phyloP scores from a whole-genome alignment of 2,888 invertebrate species.

The Rhingia rostrata region DNA sequence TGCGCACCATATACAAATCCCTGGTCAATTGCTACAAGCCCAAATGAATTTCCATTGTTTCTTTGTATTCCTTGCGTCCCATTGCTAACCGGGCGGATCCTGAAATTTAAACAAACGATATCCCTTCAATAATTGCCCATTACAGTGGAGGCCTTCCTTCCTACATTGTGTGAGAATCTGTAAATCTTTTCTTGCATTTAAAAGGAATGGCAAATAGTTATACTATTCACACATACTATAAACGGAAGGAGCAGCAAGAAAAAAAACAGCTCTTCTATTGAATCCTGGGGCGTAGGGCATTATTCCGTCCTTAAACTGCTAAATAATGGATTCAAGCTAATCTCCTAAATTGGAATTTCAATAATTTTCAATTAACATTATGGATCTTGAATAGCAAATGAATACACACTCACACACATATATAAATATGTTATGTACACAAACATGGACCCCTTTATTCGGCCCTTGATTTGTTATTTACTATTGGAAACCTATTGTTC shows the following conservation, averaged over 20 bases:
- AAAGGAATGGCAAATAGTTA: constrained; percentile 53
- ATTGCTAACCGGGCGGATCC: background rate
- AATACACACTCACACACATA: constrained; percentile 10
- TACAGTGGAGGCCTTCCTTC: constrained; percentile 29
- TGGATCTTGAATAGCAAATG: constrained; percentile 53
- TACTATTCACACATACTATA: constrained; percentile 1
- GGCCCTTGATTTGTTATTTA: constrained; percentile 49
- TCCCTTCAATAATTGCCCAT: constrained; percentile 61
- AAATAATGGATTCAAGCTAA: constrained; percentile 72
- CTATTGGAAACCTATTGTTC: constrained; percentile 58
- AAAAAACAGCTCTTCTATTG: constrained; percentile 12
- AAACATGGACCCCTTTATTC: constrained; percentile 23
- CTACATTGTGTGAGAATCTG: constrained; percentile 36
- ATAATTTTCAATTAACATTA: constrained; percentile 76
- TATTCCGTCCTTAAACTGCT: constrained; percentile 52
- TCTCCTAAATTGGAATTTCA: constrained; percentile 75
- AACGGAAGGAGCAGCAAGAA: background rate
- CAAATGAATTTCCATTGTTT: constrained; percentile 45
- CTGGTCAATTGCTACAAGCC: constrained; percentile 34
- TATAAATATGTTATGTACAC: background rate
- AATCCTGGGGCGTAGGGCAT: constrained; percentile 25
- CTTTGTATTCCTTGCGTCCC: constrained; percentile 1
- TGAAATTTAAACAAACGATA: constrained; percentile 61
- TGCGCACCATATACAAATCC: constrained; percentile 15
- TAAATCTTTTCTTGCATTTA: constrained; percentile 48